Base-by-base conservation (phyloP, 2,797 vertebrate genomes). In the Muscicapa striata region DNA sequence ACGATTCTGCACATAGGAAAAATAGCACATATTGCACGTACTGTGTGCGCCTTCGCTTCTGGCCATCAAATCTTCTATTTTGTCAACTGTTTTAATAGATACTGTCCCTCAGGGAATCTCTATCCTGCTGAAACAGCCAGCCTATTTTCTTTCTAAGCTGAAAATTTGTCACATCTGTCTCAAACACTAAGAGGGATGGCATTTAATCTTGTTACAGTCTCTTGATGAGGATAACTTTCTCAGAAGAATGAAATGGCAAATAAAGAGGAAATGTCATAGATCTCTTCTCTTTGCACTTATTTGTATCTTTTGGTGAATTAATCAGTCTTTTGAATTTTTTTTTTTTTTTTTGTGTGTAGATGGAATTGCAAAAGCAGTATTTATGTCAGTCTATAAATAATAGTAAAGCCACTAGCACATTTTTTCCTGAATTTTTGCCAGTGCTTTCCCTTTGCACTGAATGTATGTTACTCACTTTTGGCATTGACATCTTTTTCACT, bases 181-280 rank as follows among this genome's bases (percentile, higher is more conserved):
- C 40, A 78, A 84, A 78, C 12, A n/a, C 76, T 66, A 38, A 61
- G 23, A 66, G 11, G 52, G 32, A 46, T 41, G n/a, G 9, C 46
- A 72, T 90, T 92, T 87, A 83, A 34, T 80, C 64, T 80, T 73
- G 40, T 83, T 94, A 46, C 12, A 61, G 26, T 45, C 52, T 58
- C 45, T 72, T 77, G 68, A 75, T 83, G 41, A 90, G 57, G 79
- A 62, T 67, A 94, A 89, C 74, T 38, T 85, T 86, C 82, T 95
- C 64, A 74, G 61, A 90, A 86, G 24, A 27, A 77, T 62, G 61
- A 90, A 87, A 79, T 24, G n/a, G 27, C 29, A 94, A 82, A 83
- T 40, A 20, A 86, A 67, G 29, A 89, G 51, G 52, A 89, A 91
- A 82, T 70, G 4, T 26, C 36, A 63, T 6, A 54, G 7, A 29